phyloP scores from a whole-genome alignment of 2,113 vertebrate genomes.

The Gavialis gangeticus region DNA sequence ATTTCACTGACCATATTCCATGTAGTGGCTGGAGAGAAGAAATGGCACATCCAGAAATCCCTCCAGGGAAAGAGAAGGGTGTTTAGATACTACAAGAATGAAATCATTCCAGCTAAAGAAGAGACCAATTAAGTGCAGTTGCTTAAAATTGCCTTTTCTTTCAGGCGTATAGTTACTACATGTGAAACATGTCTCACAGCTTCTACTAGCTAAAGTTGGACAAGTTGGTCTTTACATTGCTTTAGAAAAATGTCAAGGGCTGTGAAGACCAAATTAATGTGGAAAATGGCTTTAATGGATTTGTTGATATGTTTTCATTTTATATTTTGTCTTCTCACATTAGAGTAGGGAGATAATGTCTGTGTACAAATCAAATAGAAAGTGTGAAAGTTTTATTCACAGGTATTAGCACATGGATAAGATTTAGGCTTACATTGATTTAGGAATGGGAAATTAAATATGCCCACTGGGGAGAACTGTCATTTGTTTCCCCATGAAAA shows the following conservation, averaged over 20 bases:
- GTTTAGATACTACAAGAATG: not conserved
- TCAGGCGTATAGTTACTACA: not conserved
- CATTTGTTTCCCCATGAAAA: constrained; percentile 45
- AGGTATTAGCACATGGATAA: constrained; percentile 21
- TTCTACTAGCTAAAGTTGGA: not conserved
- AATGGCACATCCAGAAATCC: not conserved
- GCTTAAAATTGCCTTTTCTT: not conserved
- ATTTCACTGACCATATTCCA: not conserved
- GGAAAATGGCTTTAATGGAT: not conserved
- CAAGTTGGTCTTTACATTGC: not conserved
- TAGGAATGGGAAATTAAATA: constrained; percentile 57
- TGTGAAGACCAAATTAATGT: not conserved
- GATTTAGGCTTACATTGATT: constrained; percentile 13
- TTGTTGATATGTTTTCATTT: not conserved
- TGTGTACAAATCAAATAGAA: constrained; percentile 23
- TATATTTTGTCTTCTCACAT: not conserved
- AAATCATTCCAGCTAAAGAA: not conserved
- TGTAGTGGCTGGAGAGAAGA: not conserved
- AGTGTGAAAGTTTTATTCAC: constrained; percentile 45
- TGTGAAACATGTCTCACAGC: not conserved
- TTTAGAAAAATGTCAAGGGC: not conserved
- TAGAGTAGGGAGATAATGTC: constrained; percentile 12
- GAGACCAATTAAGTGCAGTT: not conserved
- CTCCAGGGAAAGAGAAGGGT: not conserved
- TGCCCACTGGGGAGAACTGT: constrained; percentile 28